Evolutionary conservation across 2,888 invertebrate species (phyloP).

Genomic region (Trissolcus japonicus): DNA sequence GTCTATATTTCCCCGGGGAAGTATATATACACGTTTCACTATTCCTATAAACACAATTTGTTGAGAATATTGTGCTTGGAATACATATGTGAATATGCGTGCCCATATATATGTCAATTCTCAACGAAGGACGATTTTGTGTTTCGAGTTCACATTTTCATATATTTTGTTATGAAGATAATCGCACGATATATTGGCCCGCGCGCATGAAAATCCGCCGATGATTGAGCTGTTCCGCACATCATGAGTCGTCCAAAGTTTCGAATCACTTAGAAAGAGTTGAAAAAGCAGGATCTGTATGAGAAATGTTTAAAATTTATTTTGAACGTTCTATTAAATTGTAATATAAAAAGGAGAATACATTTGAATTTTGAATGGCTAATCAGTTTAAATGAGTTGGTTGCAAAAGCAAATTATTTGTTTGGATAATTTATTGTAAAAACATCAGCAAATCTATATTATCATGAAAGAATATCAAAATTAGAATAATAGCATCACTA

Average conservation of each 20-base stretch:
- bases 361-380: too few relatives aligned
- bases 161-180: slow-evolving; percentile 11
- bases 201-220: background rate
- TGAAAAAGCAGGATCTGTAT: too few relatives aligned
- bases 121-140: slow-evolving; percentile 42
- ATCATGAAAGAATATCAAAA: too few relatives aligned
- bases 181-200: slow-evolving; percentile 17
- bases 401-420: too few relatives aligned
- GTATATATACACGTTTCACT: slow-evolving; percentile 71
- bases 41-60: slow-evolving; percentile 76
- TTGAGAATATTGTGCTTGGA: slow-evolving; percentile 69
- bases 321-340: background rate
- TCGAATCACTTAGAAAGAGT: too few relatives aligned
- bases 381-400: too few relatives aligned
- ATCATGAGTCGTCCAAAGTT: too few relatives aligned
- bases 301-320: background rate
- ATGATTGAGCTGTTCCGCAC: background rate
- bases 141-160: slow-evolving; percentile 26
- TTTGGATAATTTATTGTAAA: too few relatives aligned
- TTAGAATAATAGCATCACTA: too few relatives aligned
- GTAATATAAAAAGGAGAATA: too few relatives aligned
- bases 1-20: slow-evolving; percentile 76
- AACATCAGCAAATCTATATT: too few relatives aligned
- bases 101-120: slow-evolving; percentile 53
- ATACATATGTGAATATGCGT: slow-evolving; percentile 55